Base-by-base conservation (phyloP, 1,140 invertebrate genomes). In the Drosophila sucinea region DNA sequence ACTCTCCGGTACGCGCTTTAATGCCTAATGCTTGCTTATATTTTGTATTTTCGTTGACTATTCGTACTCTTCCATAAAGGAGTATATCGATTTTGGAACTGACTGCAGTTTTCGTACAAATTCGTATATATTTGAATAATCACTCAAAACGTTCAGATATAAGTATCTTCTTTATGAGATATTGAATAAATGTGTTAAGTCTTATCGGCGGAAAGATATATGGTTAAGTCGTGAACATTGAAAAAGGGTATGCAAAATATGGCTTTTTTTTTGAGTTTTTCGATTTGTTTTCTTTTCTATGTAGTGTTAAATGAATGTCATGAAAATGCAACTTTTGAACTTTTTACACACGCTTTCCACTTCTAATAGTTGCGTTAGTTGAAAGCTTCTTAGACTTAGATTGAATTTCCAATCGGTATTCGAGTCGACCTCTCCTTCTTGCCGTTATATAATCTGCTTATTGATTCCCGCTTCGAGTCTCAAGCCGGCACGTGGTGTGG, bases 261-360 rank as follows among this genome's bases (percentile, higher is more conserved):
- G 44, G 4, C 7, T 0, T 7, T 27, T 51, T 4, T 2, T 25
- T 51, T 27, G 2, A n/a, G 7, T 25, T 51, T 27, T 51, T 10
- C 44, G 7, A 23, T 27, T 8, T 51, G 44, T 51, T 27, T 51
- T 51, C 44, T 51, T 8, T 51, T 71, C 40, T 6, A 33, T 11
- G 11, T 38, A 67, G 67, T 85, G 73, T 80, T 73, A 64, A 70
- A 77, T 80, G 73, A 84, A 84, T 84, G 77, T 84, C 81, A 76
- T 8, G 44, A 51, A 51, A 69, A 76, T 40, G 27, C 44, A 51
- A 51, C 44, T 51, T 51, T 51, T 51, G 44, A 51, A 51, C 44
- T 51, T 8, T 27, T 25, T 8, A 25, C 17, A 7, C 5, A 47
- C 44, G 17, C 44, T 23, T 23, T 23, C 5, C 4, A 7, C 3